phyloP scores from a whole-genome alignment of 2,888 invertebrate species.

The Augochlorella aurata region DNA sequence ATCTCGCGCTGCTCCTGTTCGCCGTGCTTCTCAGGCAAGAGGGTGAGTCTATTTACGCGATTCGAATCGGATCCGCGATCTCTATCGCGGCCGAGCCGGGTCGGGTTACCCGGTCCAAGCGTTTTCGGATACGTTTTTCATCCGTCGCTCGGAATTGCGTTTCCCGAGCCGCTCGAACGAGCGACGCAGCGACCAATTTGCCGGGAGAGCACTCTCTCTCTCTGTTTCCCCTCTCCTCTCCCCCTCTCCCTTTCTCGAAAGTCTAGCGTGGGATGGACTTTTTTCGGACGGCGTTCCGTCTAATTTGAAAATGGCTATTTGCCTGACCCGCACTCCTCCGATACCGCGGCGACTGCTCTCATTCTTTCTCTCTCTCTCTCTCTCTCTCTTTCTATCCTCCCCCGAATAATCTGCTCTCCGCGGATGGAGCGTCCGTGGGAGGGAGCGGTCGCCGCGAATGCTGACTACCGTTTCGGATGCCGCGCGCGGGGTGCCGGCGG shows the following conservation, averaged over 20 bases:
- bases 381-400: background rate
- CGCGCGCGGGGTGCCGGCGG: background rate
- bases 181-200: background rate
- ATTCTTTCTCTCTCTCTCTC: background rate
- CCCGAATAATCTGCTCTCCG: constrained; percentile 3
- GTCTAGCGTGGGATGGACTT: background rate
- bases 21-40: constrained; percentile 69
- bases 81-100: too few relatives aligned
- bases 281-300: background rate
- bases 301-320: constrained; percentile 52
- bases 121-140: constrained; percentile 1
- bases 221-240: background rate
- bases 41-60: constrained; percentile 64
- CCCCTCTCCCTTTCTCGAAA: background rate
- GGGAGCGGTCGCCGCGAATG: constrained; percentile 13
- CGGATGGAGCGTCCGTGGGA: background rate
- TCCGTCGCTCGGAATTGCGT: constrained; percentile 2
- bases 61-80: background rate
- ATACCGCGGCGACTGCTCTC: background rate
- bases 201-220: background rate
- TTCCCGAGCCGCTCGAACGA: background rate
- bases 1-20: constrained; percentile 68
- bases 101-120: background rate
- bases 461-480: constrained; percentile 32
- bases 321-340: background rate